These are phyloP conservation scores for Cartodere bifasciata DNA, from an alignment of 2,888 invertebrate species.

Conservation along the genomic window DNA sequence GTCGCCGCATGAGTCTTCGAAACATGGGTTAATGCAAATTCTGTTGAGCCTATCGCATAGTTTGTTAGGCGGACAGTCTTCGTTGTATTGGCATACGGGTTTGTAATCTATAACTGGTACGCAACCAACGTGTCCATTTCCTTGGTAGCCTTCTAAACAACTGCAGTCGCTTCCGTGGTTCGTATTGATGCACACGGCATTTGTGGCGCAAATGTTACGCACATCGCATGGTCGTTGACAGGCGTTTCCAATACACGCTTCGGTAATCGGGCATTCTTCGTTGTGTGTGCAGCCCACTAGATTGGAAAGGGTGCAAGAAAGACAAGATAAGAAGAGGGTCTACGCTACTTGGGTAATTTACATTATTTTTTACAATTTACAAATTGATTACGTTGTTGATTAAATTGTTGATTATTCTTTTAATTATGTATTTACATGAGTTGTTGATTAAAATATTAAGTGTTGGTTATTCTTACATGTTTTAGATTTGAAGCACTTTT, in stretches of 20 bases:
- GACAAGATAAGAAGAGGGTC: slow-evolving; percentile 15
- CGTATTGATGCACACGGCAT: slow-evolving; percentile 77
- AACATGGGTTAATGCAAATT: slow-evolving; percentile 71
- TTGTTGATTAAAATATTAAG: slow-evolving; percentile 8
- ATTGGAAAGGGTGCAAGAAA: slow-evolving; percentile 33
- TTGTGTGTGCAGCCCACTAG: slow-evolving; percentile 77
- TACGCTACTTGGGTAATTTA: slow-evolving; percentile 13
- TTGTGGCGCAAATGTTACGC: slow-evolving; percentile 70
- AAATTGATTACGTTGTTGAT: background rate
- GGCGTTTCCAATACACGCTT: slow-evolving; percentile 73
- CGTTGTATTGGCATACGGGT: slow-evolving; percentile 75
- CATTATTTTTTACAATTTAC: slow-evolving; percentile 5
- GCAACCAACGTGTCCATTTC: slow-evolving; percentile 74
- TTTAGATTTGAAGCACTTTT: slow-evolving; percentile 62
- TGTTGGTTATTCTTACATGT: slow-evolving; percentile 51
- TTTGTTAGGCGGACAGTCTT: slow-evolving; percentile 79
- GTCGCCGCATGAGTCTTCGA: slow-evolving; percentile 66
- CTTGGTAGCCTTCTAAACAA: slow-evolving; percentile 75
- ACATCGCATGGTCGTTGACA: slow-evolving; percentile 81
- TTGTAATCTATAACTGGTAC: slow-evolving; percentile 40
- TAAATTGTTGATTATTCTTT: slow-evolving; percentile 8
- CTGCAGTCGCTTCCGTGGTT: slow-evolving; percentile 80
- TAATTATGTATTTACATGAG: slow-evolving; percentile 13
- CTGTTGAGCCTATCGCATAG: slow-evolving; percentile 75
- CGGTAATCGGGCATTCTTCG: slow-evolving; percentile 72